Evolutionary conservation across 2,888 invertebrate genomes (phyloP).

Genomic region (Meloe dianella): DNA sequence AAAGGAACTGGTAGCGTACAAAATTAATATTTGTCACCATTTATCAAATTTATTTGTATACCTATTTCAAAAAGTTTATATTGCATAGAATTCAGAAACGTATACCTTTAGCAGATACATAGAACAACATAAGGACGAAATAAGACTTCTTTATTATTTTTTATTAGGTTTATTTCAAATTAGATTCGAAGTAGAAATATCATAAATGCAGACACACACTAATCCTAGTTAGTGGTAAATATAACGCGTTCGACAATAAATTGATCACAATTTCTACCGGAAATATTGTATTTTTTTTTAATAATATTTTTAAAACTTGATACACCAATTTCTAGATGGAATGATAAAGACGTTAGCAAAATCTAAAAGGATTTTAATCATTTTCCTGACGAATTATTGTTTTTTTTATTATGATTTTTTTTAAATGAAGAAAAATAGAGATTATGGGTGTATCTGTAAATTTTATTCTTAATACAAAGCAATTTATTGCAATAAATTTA

Average conservation of each 20-base stretch:
- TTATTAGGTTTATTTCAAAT: constrained; percentile 42
- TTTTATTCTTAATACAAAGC: constrained; percentile 19
- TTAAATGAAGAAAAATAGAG: constrained; percentile 26
- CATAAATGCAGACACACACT: constrained; percentile 54
- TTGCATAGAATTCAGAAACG: too few species aligned
- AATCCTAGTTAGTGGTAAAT: constrained; percentile 43
- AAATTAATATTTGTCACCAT: too few species aligned
- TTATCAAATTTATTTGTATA: too few species aligned
- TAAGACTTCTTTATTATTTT: background rate
- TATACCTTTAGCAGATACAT: too few species aligned
- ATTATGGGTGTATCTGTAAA: constrained; percentile 35
- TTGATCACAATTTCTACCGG: constrained; percentile 44
- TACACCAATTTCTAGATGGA: constrained; percentile 48
- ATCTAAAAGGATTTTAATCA: constrained; percentile 25
- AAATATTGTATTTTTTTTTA: constrained; percentile 34
- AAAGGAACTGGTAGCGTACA: too few species aligned
- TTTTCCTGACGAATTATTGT: background rate
- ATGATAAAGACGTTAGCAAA: constrained; percentile 41
- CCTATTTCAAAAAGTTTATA: too few species aligned
- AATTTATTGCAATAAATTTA: constrained; percentile 47
- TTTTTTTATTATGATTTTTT: background rate
- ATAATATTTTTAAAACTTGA: constrained; percentile 33
- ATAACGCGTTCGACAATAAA: constrained; percentile 37
- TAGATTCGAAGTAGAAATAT: constrained; percentile 50
- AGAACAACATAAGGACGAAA: background rate